These are phyloP conservation scores for Leptonema lineaticorne DNA, from an alignment of 1,140 invertebrate species.

Conservation along the genomic window DNA sequence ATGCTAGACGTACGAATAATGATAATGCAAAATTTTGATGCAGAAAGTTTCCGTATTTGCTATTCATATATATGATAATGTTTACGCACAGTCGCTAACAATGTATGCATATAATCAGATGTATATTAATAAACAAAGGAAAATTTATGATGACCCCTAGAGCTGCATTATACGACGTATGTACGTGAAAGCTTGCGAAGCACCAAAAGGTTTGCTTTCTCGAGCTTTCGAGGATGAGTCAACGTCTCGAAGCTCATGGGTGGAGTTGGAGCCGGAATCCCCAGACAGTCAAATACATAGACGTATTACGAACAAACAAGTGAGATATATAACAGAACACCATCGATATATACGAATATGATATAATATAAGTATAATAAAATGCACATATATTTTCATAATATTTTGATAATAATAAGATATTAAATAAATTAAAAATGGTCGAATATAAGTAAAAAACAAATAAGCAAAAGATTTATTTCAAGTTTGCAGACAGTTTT, in stretches of 20 bases:
- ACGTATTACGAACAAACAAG: background rate
- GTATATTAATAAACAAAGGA: background rate
- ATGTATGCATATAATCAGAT: too few relatives aligned
- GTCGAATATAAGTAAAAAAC: too few relatives aligned
- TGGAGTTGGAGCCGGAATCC: conserved; percentile 13
- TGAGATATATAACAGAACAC: background rate
- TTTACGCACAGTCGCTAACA: too few relatives aligned
- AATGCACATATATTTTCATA: too few relatives aligned
- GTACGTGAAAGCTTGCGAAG: background rate
- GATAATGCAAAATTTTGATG: too few relatives aligned
- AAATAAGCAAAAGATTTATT: too few relatives aligned
- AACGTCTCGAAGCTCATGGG: background rate
- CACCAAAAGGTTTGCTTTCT: background rate
- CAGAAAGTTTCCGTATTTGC: too few relatives aligned
- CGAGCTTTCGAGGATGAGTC: conserved; percentile 1
- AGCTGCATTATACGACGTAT: background rate
- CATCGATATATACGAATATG: background rate
- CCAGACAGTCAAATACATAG: conserved; percentile 6
- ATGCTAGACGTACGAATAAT: background rate
- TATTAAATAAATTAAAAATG: too few relatives aligned
- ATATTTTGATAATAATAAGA: too few relatives aligned
- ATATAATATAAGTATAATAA: background rate
- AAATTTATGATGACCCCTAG: background rate
- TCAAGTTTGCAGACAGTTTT: too few relatives aligned
- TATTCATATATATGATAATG: too few relatives aligned